Evolutionary conservation across 2,888 invertebrate species (phyloP), one percentile per base, ranked within the genome.

Genomic region (Philereme transversata): DNA sequence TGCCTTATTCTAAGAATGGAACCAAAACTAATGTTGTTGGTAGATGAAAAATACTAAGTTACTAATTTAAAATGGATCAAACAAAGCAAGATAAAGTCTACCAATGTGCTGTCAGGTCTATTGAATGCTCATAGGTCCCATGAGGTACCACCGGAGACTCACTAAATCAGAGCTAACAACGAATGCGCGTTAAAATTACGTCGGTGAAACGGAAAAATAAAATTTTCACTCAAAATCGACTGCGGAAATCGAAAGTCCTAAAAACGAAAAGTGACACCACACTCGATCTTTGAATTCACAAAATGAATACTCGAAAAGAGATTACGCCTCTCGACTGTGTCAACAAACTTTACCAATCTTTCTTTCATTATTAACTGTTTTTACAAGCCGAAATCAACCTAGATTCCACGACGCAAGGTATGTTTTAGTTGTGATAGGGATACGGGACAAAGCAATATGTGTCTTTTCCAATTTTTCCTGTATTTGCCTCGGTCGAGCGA

Each of bases 271-370:
- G 57, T 60, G 62, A 60, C 68, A 34, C 43, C 57, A 52, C 63
- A 62, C 67, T 61, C 59, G 63, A 61, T 62, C 64, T 57, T 38
- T 51, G 64, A 67, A 60, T 60, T 71, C 76, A 72, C 76, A 74
- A 76, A 78, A 81, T 77, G 78, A 80, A 78, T 74, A 75, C 81
- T 81, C 75, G 65, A 75, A 74, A 78, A 78, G 72, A 82, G 81
- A 83, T 83, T 82, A 83, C 82, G 77, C 70, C 72, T 74, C 74
- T 78, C 77, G 70, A 67, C 68, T 74, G 68, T 72, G 78, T 81
- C 84, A 79, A 82, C 82, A 79, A 81, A 81, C 81, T 81, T 78
- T 76, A 73, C 77, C 80, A 76, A 82, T 83, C 76, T 78, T 77
- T 76, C 74, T 76, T 78, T 78, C 76, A 79, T 82, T 70, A 68